A percentile compares a stretch with the other conserved stretches of the same genome.
Conservation (phyloP, 2,888 invertebrate genomes). For the Thelaira solivaga region DNA sequence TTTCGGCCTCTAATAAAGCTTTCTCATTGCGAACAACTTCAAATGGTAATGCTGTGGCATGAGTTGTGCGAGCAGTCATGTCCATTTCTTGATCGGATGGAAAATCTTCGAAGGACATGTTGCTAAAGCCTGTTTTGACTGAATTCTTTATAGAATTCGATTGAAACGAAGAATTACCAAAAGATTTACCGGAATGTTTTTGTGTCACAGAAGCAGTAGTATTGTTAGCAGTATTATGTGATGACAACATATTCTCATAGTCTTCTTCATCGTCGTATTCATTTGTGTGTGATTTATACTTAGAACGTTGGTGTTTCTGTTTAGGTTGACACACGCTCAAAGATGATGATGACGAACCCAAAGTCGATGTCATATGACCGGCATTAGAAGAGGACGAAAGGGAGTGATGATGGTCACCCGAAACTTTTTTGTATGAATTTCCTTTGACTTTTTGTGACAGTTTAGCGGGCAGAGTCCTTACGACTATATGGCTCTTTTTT, state of each 20-base stretch:
- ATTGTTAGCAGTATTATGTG: slow-evolving; percentile 14
- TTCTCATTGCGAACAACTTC: slow-evolving; percentile 81
- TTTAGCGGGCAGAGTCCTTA: slow-evolving; percentile 75
- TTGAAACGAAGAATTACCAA: slow-evolving; percentile 67
- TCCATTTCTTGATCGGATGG: slow-evolving; percentile 81
- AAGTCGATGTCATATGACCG: slow-evolving; percentile 63
- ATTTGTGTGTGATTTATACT: slow-evolving; percentile 70
- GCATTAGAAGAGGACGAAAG: neutral
- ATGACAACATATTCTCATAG: slow-evolving; percentile 53
- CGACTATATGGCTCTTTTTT: slow-evolving; percentile 74
- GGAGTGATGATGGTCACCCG: slow-evolving; percentile 46
- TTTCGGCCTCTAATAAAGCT: slow-evolving; percentile 77
- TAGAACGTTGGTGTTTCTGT: slow-evolving; percentile 71
- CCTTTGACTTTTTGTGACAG: slow-evolving; percentile 76
- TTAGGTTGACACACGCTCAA: slow-evolving; percentile 69
- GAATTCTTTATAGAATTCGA: slow-evolving; percentile 76
- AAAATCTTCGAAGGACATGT: slow-evolving; percentile 87
- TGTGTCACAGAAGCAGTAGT: slow-evolving; percentile 19
- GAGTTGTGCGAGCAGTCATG: slow-evolving; percentile 67
- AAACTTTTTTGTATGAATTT: slow-evolving; percentile 75
- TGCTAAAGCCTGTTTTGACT: slow-evolving; percentile 81
- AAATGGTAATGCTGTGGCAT: slow-evolving; percentile 79
- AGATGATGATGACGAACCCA: slow-evolving; percentile 71
- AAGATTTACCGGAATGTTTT: slow-evolving; percentile 56
- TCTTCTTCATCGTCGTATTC: slow-evolving; percentile 67